Conservation (phyloP, 1,140 invertebrate species). For the Platyscapa corneri region DNA sequence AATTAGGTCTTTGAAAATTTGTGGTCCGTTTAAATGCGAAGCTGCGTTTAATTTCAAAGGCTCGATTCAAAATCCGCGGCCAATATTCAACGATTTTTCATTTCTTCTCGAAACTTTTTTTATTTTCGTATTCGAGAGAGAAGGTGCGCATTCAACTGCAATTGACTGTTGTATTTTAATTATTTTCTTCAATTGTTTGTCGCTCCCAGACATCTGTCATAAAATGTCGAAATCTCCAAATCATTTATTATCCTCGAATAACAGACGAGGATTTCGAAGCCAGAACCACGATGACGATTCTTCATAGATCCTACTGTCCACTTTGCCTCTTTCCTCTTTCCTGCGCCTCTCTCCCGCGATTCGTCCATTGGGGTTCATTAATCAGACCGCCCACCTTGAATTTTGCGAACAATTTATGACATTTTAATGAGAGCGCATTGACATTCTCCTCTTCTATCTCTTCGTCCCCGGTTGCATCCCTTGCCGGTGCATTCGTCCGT, state of each 20-base stretch:
- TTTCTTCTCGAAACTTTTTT: too few relatives aligned
- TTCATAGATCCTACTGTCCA: background rate
- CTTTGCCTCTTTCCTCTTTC: too few relatives aligned
- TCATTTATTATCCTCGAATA: slow-evolving; percentile 39
- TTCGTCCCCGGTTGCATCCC: background rate
- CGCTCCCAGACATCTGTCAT: slow-evolving; percentile 1
- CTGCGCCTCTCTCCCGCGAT: background rate
- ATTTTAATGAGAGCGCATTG: slow-evolving; percentile 6
- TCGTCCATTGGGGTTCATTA: slow-evolving; percentile 25
- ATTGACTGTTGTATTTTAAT: slow-evolving; percentile 27
- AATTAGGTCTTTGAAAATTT: too few relatives aligned
- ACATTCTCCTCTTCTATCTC: background rate
- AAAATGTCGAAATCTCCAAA: slow-evolving; percentile 25
- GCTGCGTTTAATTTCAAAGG: too few relatives aligned
- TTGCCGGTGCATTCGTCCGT: background rate
- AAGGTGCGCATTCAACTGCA: too few relatives aligned
- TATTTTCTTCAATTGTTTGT: slow-evolving; percentile 1
- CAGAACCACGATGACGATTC: background rate
- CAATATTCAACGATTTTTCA: too few relatives aligned
- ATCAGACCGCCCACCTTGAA: slow-evolving; percentile 12
- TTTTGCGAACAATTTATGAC: slow-evolving; percentile 33
- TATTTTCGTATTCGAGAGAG: too few relatives aligned
- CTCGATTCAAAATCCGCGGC: too few relatives aligned
- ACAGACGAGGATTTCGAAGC: slow-evolving; percentile 19
- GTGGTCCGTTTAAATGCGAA: too few relatives aligned